Percentiles rank a stretch among this genome's conserved stretches.
Evolutionary conservation across 2,888 invertebrate genomes (phyloP).

Genomic region (Hemithea aestivaria): DNA sequence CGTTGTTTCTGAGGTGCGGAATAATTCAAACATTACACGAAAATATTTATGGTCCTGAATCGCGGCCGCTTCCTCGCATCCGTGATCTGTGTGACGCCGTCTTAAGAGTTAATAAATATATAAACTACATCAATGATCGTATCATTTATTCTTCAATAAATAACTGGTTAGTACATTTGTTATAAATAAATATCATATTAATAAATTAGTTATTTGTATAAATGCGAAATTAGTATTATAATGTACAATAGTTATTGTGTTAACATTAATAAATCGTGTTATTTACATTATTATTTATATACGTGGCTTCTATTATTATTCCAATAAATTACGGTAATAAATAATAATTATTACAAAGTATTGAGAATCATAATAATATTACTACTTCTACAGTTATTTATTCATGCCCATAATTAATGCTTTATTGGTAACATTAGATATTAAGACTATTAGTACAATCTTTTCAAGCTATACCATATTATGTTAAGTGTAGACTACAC

Average conservation of each 20-base stretch:
- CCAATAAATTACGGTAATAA: conserved; percentile 1
- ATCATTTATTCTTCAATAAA: conserved; percentile 67
- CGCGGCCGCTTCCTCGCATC: too few relatives aligned
- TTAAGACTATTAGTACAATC: too few relatives aligned
- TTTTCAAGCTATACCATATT: too few relatives aligned
- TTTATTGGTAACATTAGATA: too few relatives aligned
- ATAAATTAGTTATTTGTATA: conserved; percentile 55
- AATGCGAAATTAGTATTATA: conserved; percentile 66
- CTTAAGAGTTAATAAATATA: conserved; percentile 17
- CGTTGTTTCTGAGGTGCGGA: too few relatives aligned
- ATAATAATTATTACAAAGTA: conserved; percentile 26
- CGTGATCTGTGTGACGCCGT: too few relatives aligned
- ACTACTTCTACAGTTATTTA: neutral
- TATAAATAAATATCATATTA: conserved; percentile 50
- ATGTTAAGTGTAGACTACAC: too few relatives aligned
- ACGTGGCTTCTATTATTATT: conserved; percentile 11
- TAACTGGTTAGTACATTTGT: conserved; percentile 56
- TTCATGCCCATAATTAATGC: neutral
- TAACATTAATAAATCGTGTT: conserved; percentile 58
- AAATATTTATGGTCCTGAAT: too few relatives aligned
- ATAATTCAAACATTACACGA: too few relatives aligned
- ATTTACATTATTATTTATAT: conserved; percentile 55
- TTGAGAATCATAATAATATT: conserved; percentile 24
- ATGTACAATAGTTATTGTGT: conserved; percentile 57
- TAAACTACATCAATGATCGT: conserved; percentile 43